Percentiles rank a stretch among this genome's conserved stretches.
Evolutionary conservation across 2,797 vertebrate species (phyloP).

Genomic region (Merluccius polli): DNA sequence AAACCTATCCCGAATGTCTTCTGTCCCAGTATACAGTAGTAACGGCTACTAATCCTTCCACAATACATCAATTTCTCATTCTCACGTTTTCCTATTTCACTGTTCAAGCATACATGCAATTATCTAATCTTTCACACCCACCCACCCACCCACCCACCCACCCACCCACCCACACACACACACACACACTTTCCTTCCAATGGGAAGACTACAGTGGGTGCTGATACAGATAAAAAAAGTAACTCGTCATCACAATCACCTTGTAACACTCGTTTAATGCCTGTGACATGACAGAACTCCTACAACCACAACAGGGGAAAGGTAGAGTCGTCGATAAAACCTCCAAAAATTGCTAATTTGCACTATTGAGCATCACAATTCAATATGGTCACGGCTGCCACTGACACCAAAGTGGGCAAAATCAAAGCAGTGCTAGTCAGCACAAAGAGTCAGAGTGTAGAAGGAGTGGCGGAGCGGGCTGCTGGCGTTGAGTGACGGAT

Average conservation of each 20-base stretch:
- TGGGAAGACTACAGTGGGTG: neutral
- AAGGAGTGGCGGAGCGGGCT: neutral
- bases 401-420: neutral
- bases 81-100: neutral
- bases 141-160: neutral
- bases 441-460: constrained; percentile 9
- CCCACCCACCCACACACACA: neutral
- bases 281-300: neutral
- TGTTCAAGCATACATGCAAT: neutral
- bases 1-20: constrained; percentile 9
- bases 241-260: neutral
- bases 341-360: neutral
- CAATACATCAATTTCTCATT: neutral
- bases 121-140: neutral
- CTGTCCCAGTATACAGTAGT: neutral
- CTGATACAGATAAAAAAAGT: neutral
- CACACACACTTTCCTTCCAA: neutral
- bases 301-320: neutral
- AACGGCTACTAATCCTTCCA: neutral
- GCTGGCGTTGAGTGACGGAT: constrained; percentile 15
- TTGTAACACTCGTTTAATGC: neutral
- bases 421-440: neutral
- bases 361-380: neutral
- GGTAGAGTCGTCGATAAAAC: neutral
- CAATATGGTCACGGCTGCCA: neutral